Evolutionary conservation across 2,113 vertebrate genomes (phyloP).

Genomic region (Corydoras sp.): DNA sequence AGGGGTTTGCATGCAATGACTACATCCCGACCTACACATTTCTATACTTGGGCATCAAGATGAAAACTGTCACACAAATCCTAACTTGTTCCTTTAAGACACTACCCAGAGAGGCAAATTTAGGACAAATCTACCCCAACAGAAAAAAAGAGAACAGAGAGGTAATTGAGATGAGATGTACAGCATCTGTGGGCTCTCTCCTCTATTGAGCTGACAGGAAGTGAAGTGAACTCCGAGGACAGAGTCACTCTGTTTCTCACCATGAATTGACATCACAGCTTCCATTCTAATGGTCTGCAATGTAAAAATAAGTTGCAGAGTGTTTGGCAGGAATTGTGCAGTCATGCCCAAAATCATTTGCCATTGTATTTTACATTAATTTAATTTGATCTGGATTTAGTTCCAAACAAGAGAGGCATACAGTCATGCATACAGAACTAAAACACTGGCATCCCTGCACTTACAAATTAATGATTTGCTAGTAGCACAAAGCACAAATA

Average conservation of each 20-base stretch:
- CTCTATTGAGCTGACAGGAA: conserved; percentile 63
- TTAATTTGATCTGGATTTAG: background rate
- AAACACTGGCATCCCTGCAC: too few species aligned
- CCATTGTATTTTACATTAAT: background rate
- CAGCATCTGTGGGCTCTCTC: conserved; percentile 60
- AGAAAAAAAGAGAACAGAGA: conserved; percentile 56
- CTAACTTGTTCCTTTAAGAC: conserved; percentile 18
- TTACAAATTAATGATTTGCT: too few species aligned
- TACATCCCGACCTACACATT: background rate
- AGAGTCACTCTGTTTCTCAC: conserved; percentile 64
- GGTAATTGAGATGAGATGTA: conserved; percentile 62
- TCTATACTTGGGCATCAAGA: background rate
- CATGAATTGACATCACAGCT: conserved; percentile 55
- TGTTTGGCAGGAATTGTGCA: conserved; percentile 20
- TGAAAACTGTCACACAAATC: conserved; percentile 7
- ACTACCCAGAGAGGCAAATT: background rate
- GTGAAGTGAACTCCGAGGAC: conserved; percentile 54
- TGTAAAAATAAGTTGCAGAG: conserved; percentile 36
- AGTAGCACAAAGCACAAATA: too few species aligned
- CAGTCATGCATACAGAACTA: too few species aligned
- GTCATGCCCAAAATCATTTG: conserved; percentile 16
- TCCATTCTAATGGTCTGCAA: conserved; percentile 55
- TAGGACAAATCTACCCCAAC: conserved; percentile 9
- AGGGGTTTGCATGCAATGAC: too few species aligned
- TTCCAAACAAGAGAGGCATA: too few species aligned